phyloP scores from a whole-genome alignment of 2,888 invertebrate genomes.

The Meiosimyza platycephala region DNA sequence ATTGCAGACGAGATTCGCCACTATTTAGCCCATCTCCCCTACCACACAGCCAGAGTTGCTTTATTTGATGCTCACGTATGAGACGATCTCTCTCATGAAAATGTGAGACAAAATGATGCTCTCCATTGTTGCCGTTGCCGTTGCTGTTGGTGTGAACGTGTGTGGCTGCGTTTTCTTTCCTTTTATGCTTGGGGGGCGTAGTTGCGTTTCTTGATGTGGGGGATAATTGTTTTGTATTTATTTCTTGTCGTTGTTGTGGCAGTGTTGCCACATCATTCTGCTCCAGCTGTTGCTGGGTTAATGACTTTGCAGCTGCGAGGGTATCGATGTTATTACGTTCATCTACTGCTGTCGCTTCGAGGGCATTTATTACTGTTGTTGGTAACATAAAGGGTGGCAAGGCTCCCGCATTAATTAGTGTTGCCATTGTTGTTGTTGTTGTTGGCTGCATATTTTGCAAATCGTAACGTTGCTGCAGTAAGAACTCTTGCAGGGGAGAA shows the following conservation, averaged over 20 bases:
- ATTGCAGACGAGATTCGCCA: slow-evolving; percentile 15
- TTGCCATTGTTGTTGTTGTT: slow-evolving; percentile 26
- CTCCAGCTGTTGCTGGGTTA: slow-evolving; percentile 51
- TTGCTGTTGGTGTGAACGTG: slow-evolving; percentile 4
- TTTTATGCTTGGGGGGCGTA: neutral
- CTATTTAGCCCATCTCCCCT: neutral
- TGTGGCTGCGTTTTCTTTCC: slow-evolving; percentile 41
- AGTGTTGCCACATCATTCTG: slow-evolving; percentile 30
- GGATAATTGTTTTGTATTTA: neutral
- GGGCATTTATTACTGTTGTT: slow-evolving; percentile 35
- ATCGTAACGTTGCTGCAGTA: slow-evolving; percentile 56
- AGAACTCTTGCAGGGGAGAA: slow-evolving; percentile 58
- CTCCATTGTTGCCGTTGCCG: slow-evolving; percentile 46
- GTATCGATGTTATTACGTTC: slow-evolving; percentile 31
- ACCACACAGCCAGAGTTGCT: slow-evolving; percentile 53
- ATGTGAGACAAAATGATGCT: slow-evolving; percentile 64
- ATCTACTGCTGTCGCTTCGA: slow-evolving; percentile 30
- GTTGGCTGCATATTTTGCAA: slow-evolving; percentile 45
- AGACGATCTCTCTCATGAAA: slow-evolving; percentile 67
- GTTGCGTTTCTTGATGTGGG: slow-evolving; percentile 11
- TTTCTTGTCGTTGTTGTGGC: slow-evolving; percentile 33
- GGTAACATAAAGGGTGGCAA: slow-evolving; percentile 38
- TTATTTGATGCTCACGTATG: slow-evolving; percentile 66
- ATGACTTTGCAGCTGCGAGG: slow-evolving; percentile 54
- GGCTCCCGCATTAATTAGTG: slow-evolving; percentile 41